A percentile compares a stretch with the other conserved stretches of the same genome.
Conservation (phyloP, 2,113 vertebrate genomes). For the Podocnemis expansa region DNA sequence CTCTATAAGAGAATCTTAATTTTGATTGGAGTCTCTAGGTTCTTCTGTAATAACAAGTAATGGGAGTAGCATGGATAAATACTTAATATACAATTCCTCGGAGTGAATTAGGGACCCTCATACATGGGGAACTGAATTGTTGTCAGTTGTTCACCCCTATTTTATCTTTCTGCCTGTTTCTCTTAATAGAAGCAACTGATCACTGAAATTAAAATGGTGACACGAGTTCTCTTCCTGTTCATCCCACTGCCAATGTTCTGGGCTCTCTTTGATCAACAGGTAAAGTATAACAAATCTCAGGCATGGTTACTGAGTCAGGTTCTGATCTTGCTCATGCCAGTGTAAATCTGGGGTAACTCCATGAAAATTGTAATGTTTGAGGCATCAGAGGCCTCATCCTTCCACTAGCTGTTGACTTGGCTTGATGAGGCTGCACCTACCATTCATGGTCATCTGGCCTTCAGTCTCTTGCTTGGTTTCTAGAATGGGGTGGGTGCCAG, state of each 20-base stretch:
- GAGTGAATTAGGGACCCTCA: background rate
- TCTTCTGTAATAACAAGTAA: background rate
- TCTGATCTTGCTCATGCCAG: background rate
- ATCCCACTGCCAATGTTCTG: slow-evolving; percentile 98
- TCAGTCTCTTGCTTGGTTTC: background rate
- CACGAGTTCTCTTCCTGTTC: slow-evolving; percentile 90
- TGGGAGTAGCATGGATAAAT: background rate
- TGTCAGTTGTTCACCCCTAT: background rate
- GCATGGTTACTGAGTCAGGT: background rate
- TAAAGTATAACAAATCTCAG: slow-evolving; percentile 48
- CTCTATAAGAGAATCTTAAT: slow-evolving; percentile 43
- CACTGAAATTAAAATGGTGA: slow-evolving; percentile 92
- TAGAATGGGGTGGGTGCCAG: background rate
- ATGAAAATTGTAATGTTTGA: fast-evolving
- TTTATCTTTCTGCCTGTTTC: slow-evolving; percentile 17
- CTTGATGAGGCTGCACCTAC: background rate
- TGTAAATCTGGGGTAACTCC: background rate
- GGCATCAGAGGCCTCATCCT: background rate
- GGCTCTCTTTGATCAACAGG: slow-evolving; percentile 99
- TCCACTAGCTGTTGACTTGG: background rate
- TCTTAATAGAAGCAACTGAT: slow-evolving; percentile 87
- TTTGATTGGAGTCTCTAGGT: slow-evolving; percentile 33
- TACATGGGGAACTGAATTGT: background rate
- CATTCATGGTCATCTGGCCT: background rate
- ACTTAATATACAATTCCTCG: background rate